These are phyloP conservation scores for Petrocephalus sullivani DNA, from an alignment of 2,797 vertebrate genomes.

Conservation along the genomic window DNA sequence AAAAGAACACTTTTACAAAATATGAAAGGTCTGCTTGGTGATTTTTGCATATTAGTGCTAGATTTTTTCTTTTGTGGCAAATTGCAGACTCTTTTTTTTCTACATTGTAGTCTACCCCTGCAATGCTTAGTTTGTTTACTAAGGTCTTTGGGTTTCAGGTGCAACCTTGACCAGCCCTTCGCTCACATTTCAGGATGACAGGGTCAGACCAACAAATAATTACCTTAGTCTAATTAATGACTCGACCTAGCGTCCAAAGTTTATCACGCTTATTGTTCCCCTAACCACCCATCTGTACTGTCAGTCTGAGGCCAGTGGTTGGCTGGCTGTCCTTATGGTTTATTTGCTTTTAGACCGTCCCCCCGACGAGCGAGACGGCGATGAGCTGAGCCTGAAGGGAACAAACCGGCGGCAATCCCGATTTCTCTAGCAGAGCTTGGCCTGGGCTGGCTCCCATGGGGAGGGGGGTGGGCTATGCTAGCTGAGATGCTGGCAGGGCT, in stretches of 20 bases:
- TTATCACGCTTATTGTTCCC: conserved; percentile 23
- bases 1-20: background rate
- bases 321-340: conserved; percentile 2
- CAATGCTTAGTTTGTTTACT: background rate
- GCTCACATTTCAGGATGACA: background rate
- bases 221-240: conserved; percentile 12
- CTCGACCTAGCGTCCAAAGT: conserved; percentile 12
- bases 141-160: background rate
- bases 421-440: background rate
- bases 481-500: background rate
- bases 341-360: background rate
- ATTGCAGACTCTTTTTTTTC: background rate
- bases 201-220: conserved; percentile 26
- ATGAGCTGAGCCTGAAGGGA: background rate
- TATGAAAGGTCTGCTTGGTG: background rate
- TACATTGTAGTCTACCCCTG: background rate
- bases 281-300: conserved; percentile 16
- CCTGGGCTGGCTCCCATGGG: background rate
- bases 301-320: background rate
- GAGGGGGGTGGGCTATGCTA: background rate
- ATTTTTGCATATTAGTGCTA: background rate
- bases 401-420: background rate
- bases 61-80: background rate
- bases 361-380: background rate
- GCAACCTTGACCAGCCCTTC: background rate